Evolutionary conservation across 2,888 invertebrate genomes (phyloP), one percentile per base, ranked within the genome.

Genomic region (Malachius bipustulatus): DNA sequence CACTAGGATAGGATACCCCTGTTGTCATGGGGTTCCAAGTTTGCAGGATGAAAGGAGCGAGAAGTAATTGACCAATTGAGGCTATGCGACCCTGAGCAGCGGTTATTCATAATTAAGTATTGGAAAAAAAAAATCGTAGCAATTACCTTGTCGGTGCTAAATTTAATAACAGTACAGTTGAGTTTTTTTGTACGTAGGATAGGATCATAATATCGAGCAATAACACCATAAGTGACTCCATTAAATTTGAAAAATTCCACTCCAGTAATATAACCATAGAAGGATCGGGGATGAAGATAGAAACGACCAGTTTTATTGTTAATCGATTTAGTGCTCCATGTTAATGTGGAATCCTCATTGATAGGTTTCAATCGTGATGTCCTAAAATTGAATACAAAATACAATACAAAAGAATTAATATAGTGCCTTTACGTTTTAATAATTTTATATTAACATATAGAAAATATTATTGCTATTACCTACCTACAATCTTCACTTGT

Each of bases 161-260:
- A 50, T 43, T 46, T 51, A 4, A 56, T 37, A 3, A 61, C 44
- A 2, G 47, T 37, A 34, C 52, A 55, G 34, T 55, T 42, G 26
- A 57, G 39, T 33, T 55, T 40, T 35, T 58, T 52, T 2, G 50
- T 51, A 39, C 57, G 47, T 4, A 38, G 15, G 9, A 44, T 34
- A 4, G 52, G 46, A 40, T 61, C 55, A 40, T 57, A 60, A 45
- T 51, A 55, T 41, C 47, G 47, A 10, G 52, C 51, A 26, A 61
- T 39, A 12, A 62, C 40, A 4, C 49, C 47, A 37, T 59, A 62
- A 2, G 53, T 48, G 27, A 45, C 38, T 13, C 42, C 49, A 36
- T 51, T 44, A 3, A 47, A 26, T 3, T 50, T 45, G 39, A 61
- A 62, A 44, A 56, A 61, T 39, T 59, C 48, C 2, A 52, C 60